Evolutionary conservation across 2,113 vertebrate species (phyloP).

Genomic region (Dendrocopos noguchii): DNA sequence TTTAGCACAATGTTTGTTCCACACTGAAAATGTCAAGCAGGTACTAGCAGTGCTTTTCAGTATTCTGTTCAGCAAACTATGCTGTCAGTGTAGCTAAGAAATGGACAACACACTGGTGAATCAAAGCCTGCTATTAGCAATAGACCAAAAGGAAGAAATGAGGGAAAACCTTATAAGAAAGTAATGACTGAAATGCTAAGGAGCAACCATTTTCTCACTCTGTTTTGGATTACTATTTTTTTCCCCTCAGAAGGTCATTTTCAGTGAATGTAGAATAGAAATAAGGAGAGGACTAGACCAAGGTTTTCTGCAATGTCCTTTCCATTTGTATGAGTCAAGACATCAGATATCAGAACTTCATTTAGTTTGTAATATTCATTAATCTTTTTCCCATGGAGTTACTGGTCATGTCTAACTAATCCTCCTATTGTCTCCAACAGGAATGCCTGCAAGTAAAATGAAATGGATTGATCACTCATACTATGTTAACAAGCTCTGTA

Average conservation of each 20-base stretch:
- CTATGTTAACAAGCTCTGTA: not conserved
- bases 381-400: not conserved
- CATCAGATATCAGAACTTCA: not conserved
- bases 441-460: not conserved
- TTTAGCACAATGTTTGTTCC: constrained; percentile 35
- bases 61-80: not conserved
- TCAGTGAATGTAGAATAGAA: not conserved
- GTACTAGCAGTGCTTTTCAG: constrained; percentile 11
- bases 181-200: not conserved
- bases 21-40: constrained; percentile 22
- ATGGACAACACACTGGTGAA: not conserved
- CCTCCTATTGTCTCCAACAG: not conserved
- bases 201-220: not conserved
- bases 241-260: not conserved
- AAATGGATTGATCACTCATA: not conserved
- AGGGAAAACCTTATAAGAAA: not conserved
- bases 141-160: not conserved
- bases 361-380: not conserved
- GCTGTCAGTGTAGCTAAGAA: constrained; percentile 29
- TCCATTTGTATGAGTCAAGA: not conserved
- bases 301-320: not conserved
- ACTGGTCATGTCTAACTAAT: not conserved
- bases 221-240: not conserved
- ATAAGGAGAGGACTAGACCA: not conserved
- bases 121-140: constrained; percentile 1